Evolutionary conservation across 2,113 vertebrate species (phyloP), one percentile per base, ranked within the genome.

Genomic region (Marcusenius ussheri): DNA sequence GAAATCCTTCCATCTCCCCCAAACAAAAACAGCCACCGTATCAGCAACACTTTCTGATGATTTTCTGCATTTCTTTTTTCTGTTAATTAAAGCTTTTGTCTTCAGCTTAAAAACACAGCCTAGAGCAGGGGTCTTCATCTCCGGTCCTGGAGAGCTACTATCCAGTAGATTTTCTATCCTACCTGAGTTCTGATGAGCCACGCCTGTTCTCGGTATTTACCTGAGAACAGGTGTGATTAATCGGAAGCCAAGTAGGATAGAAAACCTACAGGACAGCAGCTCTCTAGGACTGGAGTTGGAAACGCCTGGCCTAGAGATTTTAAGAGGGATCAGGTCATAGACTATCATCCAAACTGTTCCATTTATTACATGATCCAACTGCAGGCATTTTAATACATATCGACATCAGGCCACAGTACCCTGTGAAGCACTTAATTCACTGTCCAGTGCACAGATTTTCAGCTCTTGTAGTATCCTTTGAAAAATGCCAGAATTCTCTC

Each of bases 401-500:
- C n/a, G 6, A 56, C 35, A 56, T 5, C 39, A n/a, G 49, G 19
- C 19, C 35, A 42, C 35, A 83, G 83, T 24, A 83, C 5, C 35
- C 31, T 31, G 19, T 2, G 42, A 83, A 3, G 21, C 27, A 39
- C 31, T 42, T 35, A 58, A 58, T 88, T 56, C 15, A 56, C 88
- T 47, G 49, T 24, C 88, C 50, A n/a, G 50, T 15, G 39, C 49
- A 83, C 74, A 89, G 49, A 89, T 83, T 84, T 84, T 35, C 19
- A 19, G 31, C 39, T 89, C 47, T 84, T 84, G 35, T 3, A n/a
- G 42, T 46, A 45, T 80, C 13, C 47, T n/a, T 15, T 51, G 27
- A 89, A 89, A 83, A 50, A 53, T 83, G 88, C 47, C 47, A 35
- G 66, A 51, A 15, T 45, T 39, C 84, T 88, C 31, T 88, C n/a